Evolutionary conservation across 2,888 invertebrate genomes (phyloP).

Genomic region (Heliconius aoede): DNA sequence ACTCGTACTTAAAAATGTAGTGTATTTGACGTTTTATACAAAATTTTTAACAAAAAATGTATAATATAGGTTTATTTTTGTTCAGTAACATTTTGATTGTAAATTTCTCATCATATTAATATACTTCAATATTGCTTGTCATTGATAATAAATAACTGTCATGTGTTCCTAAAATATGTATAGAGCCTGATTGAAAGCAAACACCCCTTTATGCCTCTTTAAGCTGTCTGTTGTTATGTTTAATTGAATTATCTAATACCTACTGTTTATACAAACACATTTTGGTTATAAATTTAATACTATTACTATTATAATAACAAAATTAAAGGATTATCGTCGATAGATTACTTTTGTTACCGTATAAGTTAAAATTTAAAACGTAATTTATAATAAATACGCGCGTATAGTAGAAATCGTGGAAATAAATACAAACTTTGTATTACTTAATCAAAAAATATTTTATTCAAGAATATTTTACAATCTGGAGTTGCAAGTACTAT

Average conservation of each 20-base stretch:
- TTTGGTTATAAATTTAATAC: constrained; percentile 8
- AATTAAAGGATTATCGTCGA: not conserved
- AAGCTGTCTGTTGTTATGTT: constrained; percentile 21
- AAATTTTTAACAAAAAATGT: too few relatives aligned
- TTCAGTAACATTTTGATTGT: too few relatives aligned
- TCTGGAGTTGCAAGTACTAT: not conserved
- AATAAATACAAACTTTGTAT: not conserved
- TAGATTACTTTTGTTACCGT: not conserved
- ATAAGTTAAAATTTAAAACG: not conserved
- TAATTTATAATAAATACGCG: not conserved
- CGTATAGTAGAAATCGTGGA: not conserved
- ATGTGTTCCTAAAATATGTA: not conserved
- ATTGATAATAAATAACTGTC: not conserved
- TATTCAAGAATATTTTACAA: constrained; percentile 5
- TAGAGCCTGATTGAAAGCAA: not conserved
- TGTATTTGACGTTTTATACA: too few relatives aligned
- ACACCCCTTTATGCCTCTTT: not conserved
- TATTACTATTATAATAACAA: not conserved
- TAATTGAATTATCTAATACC: not conserved
- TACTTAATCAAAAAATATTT: not conserved
- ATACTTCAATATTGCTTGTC: not conserved
- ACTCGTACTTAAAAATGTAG: too few relatives aligned
- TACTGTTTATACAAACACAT: constrained; percentile 6
- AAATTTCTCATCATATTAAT: too few relatives aligned
- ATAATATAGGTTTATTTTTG: too few relatives aligned